Percentiles rank a stretch among this genome's conserved stretches.
Evolutionary conservation across 2,888 invertebrate genomes (phyloP).

Genomic region (Charanyca ferruginea): DNA sequence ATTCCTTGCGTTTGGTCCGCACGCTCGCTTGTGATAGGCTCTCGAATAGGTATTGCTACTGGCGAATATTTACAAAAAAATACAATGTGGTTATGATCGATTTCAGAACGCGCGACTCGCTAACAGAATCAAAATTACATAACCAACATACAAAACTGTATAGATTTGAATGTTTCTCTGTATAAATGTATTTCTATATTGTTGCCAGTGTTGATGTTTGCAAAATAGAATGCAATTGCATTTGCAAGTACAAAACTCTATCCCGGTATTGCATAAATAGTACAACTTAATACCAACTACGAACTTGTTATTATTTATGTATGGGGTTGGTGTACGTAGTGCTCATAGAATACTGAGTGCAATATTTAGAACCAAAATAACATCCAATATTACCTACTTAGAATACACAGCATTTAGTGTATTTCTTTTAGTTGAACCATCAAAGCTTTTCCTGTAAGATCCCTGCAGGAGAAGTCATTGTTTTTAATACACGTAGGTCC

Average conservation of each 20-base stretch:
- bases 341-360: constrained; percentile 7
- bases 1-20: background rate
- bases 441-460: background rate
- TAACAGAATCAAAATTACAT: constrained; percentile 52
- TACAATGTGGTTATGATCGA: constrained; percentile 40
- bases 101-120: constrained; percentile 10
- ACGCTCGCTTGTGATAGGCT: background rate
- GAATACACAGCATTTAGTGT: background rate
- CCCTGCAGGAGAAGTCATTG: no score
- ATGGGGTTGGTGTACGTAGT: background rate
- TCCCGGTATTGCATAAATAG: constrained; percentile 43
- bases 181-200: constrained; percentile 31
- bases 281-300: constrained; percentile 50
- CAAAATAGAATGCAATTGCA: constrained; percentile 54
- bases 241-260: constrained; percentile 56
- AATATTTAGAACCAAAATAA: constrained; percentile 3
- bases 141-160: constrained; percentile 19
- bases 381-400: background rate
- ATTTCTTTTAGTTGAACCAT: no score
- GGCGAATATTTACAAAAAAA: constrained; percentile 20
- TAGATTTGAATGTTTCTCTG: constrained; percentile 4
- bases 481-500: no score
- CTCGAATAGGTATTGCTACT: background rate
- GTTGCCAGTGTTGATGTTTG: constrained; percentile 27
- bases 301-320: constrained; percentile 43